phyloP scores from a whole-genome alignment of 23 tunicate genomes.

The Trididemnum miniatum region DNA sequence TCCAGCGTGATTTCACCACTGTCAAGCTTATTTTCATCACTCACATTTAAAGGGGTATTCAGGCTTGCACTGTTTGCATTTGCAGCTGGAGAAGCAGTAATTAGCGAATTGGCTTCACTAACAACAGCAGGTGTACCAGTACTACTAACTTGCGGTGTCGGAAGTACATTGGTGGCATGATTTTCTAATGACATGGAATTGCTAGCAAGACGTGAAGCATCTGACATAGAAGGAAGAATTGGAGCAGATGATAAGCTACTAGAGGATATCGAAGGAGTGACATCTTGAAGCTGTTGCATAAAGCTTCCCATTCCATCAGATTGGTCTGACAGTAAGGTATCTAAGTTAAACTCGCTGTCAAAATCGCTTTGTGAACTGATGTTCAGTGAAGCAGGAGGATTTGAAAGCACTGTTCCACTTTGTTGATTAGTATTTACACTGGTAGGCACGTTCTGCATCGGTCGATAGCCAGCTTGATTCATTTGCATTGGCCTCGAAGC shows the following conservation, averaged over 20 bases:
- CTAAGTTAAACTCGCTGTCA: slow-evolving; percentile 73
- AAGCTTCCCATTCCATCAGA: slow-evolving; percentile 62
- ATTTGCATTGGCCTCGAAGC: neutral
- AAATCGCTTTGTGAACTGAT: slow-evolving; percentile 21
- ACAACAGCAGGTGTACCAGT: neutral
- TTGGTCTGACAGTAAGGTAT: slow-evolving; percentile 71
- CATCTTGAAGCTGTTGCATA: slow-evolving; percentile 83
- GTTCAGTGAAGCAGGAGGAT: slow-evolving; percentile 5
- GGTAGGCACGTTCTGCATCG: neutral
- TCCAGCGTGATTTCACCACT: slow-evolving; percentile 36
- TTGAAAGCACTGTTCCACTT: neutral
- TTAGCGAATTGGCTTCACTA: neutral
- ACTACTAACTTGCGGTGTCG: neutral
- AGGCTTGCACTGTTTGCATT: neutral
- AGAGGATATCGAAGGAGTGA: slow-evolving; percentile 26
- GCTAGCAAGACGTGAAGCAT: neutral
- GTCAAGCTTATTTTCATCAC: slow-evolving; percentile 8
- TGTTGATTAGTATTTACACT: neutral
- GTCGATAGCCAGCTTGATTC: neutral
- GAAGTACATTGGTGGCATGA: neutral
- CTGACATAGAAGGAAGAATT: neutral
- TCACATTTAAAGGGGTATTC: neutral
- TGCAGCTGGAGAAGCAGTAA: neutral
- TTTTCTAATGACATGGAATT: neutral
- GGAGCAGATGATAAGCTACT: neutral